Conservation (phyloP, 2,113 vertebrate genomes). For the Brachyhypopomus occidentalis region DNA sequence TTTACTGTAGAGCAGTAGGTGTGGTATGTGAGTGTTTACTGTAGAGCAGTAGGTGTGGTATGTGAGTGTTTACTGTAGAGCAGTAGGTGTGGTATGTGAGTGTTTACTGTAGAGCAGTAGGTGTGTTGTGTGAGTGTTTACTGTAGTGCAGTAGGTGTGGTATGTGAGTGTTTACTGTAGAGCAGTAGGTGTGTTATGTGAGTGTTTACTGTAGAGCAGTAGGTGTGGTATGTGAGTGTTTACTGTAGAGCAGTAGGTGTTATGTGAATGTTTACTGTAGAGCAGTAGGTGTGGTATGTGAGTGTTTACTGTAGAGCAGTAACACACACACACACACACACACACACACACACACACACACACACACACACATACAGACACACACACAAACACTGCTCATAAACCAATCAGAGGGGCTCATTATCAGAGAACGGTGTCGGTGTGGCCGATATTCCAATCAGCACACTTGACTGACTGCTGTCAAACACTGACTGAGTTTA, state of each 20-base stretch:
- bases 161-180: constrained; percentile 75
- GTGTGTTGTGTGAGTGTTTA: not conserved
- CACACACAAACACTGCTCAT: no score
- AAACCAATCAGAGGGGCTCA: no score
- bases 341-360: constrained; percentile 41
- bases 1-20: not conserved
- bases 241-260: no score
- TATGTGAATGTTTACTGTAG: not conserved
- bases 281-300: constrained; percentile 33
- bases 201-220: not conserved
- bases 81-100: no score
- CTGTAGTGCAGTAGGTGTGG: constrained; percentile 24
- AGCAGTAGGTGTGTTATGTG: no score
- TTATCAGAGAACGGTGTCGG: no score
- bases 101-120: not conserved
- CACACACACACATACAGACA: no score
- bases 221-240: not conserved
- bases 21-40: not conserved
- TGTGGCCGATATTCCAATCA: no score
- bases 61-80: no score
- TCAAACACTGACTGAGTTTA: no score
- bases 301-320: constrained; percentile 33
- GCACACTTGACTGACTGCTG: no score
- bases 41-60: no score
- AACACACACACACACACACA: constrained; percentile 41